Base-by-base conservation (phyloP, 2,113 vertebrate genomes). In the Mohoua ochrocephala region DNA sequence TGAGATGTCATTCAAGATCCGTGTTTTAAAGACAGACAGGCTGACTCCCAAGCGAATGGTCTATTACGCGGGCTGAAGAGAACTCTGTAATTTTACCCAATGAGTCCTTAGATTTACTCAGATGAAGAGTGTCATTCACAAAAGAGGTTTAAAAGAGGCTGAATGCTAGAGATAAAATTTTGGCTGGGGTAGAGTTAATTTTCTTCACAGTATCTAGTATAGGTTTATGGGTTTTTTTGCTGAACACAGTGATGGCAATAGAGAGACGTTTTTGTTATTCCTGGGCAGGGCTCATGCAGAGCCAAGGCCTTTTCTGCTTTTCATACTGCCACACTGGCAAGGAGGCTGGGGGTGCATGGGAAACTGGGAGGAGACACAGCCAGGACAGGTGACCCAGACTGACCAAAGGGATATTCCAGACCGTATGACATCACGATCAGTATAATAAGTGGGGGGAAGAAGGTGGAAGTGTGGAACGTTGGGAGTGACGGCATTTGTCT, bases 321-420 rank as follows among this genome's bases (percentile, higher is more conserved):
- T 31, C 4, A 1, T 18, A 13, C 6, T 26, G 23, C 53, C 53
- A 45, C 16, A 10, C 6, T 10, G 23, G 3, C 1, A 1, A 75
- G 20, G 39, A 22, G 3, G 2, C 28, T 30, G 10, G 33, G 11
- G 7, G 2, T 41, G 3, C 33, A 30, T 8, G 30, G 45, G 39
- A 47, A 39, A n/a, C 20, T 53, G 53, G 33, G 39, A 53, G 11
- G 39, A 82, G 45, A 18, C 28, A 53, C 10, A 82, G n/a, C 23
- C 6, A 13, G n/a, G 47, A n/a, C 64, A 61, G 37, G 18, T 53
- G 73, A 69, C 28, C 13, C n/a, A 70, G 28, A 15, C 23, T 70
- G 74, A 53, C n/a, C 45, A 26, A 47, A 61, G 24, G 21, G 2
- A 31, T 61, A 35, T 41, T 61, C 30, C n/a, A 61, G 15, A 35